Percentiles rank a stretch among this genome's conserved stretches.
Evolutionary conservation across 2,797 vertebrate genomes (phyloP).

Genomic region (Urophycis tenuis): DNA sequence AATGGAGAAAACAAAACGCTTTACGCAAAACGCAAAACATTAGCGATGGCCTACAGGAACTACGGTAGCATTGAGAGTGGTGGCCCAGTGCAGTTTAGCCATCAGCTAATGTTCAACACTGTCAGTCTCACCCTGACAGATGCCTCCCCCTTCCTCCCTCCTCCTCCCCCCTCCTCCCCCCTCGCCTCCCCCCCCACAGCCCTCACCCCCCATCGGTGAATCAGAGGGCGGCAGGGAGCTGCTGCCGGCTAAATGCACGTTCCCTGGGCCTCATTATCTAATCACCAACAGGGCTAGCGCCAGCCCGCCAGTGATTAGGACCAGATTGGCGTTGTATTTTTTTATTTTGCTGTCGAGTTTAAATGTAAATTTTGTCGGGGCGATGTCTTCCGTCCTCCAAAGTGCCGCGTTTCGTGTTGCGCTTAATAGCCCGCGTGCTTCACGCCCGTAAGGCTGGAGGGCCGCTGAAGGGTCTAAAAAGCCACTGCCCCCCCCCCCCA

Average conservation of each 20-base stretch:
- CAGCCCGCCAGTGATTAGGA: constrained; percentile 87
- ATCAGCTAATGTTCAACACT: constrained; percentile 72
- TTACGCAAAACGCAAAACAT: background rate
- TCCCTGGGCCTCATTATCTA: constrained; percentile 97
- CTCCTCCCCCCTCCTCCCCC: constrained; percentile 67
- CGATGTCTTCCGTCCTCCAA: constrained; percentile 22
- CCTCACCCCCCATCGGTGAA: constrained; percentile 57
- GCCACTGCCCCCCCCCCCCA: too few relatives aligned
- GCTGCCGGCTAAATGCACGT: constrained; percentile 86
- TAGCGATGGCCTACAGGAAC: constrained; percentile 23
- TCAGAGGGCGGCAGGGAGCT: constrained; percentile 88
- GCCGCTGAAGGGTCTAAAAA: constrained; percentile 14
- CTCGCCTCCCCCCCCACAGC: constrained; percentile 54
- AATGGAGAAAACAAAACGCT: constrained; percentile 11
- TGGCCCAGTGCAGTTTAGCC: constrained; percentile 70
- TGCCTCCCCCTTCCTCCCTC: constrained; percentile 64
- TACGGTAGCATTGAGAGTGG: constrained; percentile 64
- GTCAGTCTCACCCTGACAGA: constrained; percentile 84
- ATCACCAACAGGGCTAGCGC: constrained; percentile 88
- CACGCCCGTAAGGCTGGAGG: constrained; percentile 11
- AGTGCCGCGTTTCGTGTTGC: constrained; percentile 22
- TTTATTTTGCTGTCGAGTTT: constrained; percentile 34
- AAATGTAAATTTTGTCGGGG: constrained; percentile 22
- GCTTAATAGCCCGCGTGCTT: constrained; percentile 19
- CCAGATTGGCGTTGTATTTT: constrained; percentile 51